phyloP scores from a whole-genome alignment of 35 echinoderm and acorn worm species.

The Ptychodera flava region DNA sequence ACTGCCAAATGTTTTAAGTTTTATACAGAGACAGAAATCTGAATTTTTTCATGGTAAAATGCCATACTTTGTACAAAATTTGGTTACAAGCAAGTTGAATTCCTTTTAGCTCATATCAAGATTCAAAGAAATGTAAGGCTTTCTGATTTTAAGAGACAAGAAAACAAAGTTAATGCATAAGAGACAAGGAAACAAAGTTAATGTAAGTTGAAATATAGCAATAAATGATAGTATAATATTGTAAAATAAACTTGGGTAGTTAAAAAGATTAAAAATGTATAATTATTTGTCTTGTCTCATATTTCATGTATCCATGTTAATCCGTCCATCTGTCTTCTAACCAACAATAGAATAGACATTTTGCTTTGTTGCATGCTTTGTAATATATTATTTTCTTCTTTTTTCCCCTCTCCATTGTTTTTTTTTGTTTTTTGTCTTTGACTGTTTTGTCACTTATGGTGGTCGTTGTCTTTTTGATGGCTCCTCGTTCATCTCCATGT shows the following conservation, averaged over 20 bases:
- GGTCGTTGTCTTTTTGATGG: too few species aligned
- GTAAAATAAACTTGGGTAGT: too few species aligned
- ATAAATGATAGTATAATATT: background rate
- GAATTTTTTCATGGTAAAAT: too few species aligned
- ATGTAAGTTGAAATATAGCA: background rate
- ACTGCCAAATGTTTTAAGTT: too few species aligned
- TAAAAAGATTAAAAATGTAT: too few species aligned
- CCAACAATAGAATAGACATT: background rate
- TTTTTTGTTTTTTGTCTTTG: background rate
- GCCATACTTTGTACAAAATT: too few species aligned
- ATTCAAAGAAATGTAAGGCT: too few species aligned
- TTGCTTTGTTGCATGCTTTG: background rate
- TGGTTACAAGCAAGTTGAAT: too few species aligned
- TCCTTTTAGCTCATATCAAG: too few species aligned
- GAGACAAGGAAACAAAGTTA: background rate
- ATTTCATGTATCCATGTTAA: background rate
- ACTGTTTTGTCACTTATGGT: background rate
- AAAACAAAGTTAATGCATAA: background rate
- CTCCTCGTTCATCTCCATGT: too few species aligned
- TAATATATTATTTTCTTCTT: background rate
- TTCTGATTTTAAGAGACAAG: too few species aligned
- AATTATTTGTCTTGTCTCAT: background rate
- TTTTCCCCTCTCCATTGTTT: background rate
- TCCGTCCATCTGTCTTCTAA: background rate
- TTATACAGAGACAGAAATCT: too few species aligned